Base-by-base conservation (phyloP, 2,113 vertebrate genomes). In the Gymnogyps californianus region DNA sequence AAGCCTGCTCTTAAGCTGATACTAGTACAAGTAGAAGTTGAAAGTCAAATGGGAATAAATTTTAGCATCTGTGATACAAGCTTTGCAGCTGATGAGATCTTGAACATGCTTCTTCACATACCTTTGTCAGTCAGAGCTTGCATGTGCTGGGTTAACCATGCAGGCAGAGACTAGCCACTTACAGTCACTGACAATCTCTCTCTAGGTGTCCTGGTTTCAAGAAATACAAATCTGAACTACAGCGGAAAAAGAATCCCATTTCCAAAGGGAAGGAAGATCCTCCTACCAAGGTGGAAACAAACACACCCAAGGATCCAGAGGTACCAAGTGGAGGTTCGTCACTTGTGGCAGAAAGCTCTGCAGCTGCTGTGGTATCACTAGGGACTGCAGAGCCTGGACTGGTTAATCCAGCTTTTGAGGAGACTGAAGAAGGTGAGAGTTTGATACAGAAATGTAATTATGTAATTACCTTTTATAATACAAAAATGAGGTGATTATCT, bases 361-460 rank as follows among this genome's bases (percentile, higher is more conserved):
- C 87, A 72, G 97, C 97, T 57, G 97, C 97, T 9, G 96, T 94
- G 54, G 95, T 96, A 13, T 96, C 96, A 0, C 95, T 98, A 12
- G 96, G 96, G 49, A 95, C 95, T 71, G 97, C 98, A 6, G 99
- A 99, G 83, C 98, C 99, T 20, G 99, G 99, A 7, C 92, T 99
- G 84, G 98, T 99, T 61, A 99, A 99, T 95, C 99, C 98, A 70
- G 99, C 99, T 59, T 99, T 98, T 95, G 99, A 99, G 95, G 99
- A 99, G 97, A 97, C 97, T 67, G 99, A 99, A 90, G 99, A 99
- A 78, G 99, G 99, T 99, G 72, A 82, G 95, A 79, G 47, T 79
- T 81, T 85, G 82, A 51, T 57, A 74, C 40, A 88, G 29, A 79
- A 71, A 34, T 79, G 26, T 42, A 70, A 54, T 62, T 64, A 6